Evolutionary conservation across 2,888 invertebrate species (phyloP).

Genomic region (Luffia ferchaultella): DNA sequence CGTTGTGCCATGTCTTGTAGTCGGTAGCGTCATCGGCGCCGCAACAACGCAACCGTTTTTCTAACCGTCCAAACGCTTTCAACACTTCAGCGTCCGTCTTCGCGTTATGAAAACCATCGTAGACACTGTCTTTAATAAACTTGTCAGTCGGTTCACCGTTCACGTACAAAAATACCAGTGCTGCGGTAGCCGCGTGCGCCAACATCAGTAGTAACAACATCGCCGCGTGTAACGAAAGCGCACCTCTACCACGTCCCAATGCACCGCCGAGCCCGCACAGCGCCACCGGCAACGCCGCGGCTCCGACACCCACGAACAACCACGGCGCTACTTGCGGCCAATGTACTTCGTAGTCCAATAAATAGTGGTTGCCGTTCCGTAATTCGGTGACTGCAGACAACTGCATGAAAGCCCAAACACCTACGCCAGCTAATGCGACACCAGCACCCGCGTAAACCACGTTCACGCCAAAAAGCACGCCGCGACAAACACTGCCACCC

Average conservation of each 20-base stretch:
- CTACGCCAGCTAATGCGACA: slow-evolving; percentile 45
- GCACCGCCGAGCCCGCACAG: slow-evolving; percentile 56
- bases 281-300: slow-evolving; percentile 45
- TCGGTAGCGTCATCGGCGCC: slow-evolving; percentile 57
- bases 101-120: slow-evolving; percentile 56
- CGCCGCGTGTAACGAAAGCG: slow-evolving; percentile 44
- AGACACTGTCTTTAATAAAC: slow-evolving; percentile 56
- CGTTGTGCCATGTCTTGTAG: slow-evolving; percentile 54
- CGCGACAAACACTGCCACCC: slow-evolving; percentile 20
- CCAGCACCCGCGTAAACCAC: slow-evolving; percentile 52
- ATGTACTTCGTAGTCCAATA: slow-evolving; percentile 52
- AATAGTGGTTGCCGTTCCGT: slow-evolving; percentile 52
- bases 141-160: slow-evolving; percentile 53
- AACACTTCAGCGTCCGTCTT: slow-evolving; percentile 52
- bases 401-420: slow-evolving; percentile 60
- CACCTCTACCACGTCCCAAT: slow-evolving; percentile 41
- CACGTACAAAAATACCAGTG: slow-evolving; percentile 52
- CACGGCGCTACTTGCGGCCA: slow-evolving; percentile 61
- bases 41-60: slow-evolving; percentile 50
- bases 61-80: slow-evolving; percentile 47
- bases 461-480: slow-evolving; percentile 47
- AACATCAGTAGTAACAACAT: slow-evolving; percentile 44
- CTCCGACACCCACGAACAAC: slow-evolving; percentile 49
- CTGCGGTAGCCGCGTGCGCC: slow-evolving; percentile 42
- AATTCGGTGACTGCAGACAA: slow-evolving; percentile 46